Evolutionary conservation across 1,140 invertebrate genomes (phyloP).

Genomic region (Cryptotermes secundus): DNA sequence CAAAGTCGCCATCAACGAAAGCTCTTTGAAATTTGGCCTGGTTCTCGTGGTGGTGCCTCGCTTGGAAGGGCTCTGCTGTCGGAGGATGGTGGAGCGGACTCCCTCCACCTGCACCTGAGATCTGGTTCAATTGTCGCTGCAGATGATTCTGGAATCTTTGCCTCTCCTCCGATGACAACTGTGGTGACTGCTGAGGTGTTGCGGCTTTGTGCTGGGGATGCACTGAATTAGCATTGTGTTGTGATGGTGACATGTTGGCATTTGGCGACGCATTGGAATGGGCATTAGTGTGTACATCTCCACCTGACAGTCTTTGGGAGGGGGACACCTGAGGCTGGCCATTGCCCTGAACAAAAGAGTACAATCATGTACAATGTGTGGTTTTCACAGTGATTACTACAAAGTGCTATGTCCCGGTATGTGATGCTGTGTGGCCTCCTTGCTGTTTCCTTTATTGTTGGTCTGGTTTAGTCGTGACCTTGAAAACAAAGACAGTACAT

Average conservation of each 20-base stretch:
- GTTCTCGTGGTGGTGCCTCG: constrained; percentile 47
- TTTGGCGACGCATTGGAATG: neutral
- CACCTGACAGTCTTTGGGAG: neutral
- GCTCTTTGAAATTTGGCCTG: constrained; percentile 48
- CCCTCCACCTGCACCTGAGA: constrained; percentile 36
- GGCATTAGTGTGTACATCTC: constrained; percentile 24
- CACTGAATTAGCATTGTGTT: constrained; percentile 1
- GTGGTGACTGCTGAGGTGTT: neutral
- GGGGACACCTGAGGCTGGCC: constrained; percentile 41
- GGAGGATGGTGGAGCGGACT: constrained; percentile 12
- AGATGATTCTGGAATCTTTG: constrained; percentile 60
- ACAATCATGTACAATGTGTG: too few relatives aligned
- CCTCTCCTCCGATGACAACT: constrained; percentile 46
- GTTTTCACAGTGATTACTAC: too few relatives aligned
- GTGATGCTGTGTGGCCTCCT: too few relatives aligned
- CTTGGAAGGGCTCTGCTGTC: neutral
- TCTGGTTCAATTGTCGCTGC: constrained; percentile 48
- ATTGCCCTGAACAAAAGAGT: constrained; percentile 44
- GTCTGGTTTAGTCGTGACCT: too few relatives aligned
- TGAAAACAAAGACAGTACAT: too few relatives aligned
- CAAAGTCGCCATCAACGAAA: constrained; percentile 70
- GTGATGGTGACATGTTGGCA: neutral
- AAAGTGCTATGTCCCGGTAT: too few relatives aligned
- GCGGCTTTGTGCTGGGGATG: neutral
- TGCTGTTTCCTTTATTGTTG: too few relatives aligned